These are phyloP conservation scores for Stenolophus ochropezus DNA, from an alignment of 2,888 invertebrate species.

Conservation along the genomic window DNA sequence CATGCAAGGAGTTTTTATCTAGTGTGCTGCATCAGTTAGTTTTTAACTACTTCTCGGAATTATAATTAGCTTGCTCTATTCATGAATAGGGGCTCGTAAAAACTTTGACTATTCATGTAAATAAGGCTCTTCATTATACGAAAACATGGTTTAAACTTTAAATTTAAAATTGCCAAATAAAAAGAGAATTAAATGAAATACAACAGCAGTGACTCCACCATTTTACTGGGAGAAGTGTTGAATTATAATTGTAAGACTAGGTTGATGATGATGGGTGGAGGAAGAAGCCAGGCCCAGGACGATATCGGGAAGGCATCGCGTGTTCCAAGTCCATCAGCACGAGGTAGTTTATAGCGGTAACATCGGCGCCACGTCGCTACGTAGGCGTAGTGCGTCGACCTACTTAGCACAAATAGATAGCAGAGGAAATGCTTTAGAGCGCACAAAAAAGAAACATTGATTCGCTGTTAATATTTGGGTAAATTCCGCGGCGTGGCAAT, in stretches of 20 bases:
- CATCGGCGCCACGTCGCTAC: conserved; percentile 8
- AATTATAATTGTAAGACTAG: too few species aligned
- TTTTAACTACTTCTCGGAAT: background rate
- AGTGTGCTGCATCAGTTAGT: background rate
- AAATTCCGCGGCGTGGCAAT: background rate
- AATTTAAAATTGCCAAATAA: too few species aligned
- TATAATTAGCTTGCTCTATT: background rate
- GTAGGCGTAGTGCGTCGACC: conserved; percentile 47
- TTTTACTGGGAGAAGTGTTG: too few species aligned
- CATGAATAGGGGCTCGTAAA: background rate
- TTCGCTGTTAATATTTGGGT: too few species aligned
- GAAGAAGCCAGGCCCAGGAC: too few species aligned
- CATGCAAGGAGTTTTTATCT: background rate
- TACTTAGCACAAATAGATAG: conserved; percentile 41
- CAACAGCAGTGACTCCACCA: too few species aligned
- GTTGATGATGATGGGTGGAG: too few species aligned
- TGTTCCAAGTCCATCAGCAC: background rate
- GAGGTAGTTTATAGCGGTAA: conserved; percentile 42
- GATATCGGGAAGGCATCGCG: too few species aligned
- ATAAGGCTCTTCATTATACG: background rate
- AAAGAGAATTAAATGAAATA: too few species aligned
- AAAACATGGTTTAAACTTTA: background rate
- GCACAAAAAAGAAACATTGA: too few species aligned
- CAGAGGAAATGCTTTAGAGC: background rate
- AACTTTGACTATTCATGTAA: background rate